Evolutionary conservation across 2,888 invertebrate genomes (phyloP).

Genomic region (Archips xylosteana): DNA sequence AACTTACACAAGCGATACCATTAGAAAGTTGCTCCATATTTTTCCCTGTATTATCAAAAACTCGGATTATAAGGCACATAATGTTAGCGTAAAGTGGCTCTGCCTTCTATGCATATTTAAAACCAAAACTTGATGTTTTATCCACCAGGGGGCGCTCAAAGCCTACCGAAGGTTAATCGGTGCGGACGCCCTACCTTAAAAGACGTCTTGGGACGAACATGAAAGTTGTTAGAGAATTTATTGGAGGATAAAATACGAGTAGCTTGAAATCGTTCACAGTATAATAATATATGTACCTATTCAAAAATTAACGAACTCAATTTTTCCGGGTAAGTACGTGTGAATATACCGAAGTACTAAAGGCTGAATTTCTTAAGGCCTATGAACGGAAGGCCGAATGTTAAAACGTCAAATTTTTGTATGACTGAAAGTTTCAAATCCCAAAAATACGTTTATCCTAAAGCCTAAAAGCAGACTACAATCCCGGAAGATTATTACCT

Average conservation of each 20-base stretch:
- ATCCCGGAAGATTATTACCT: no score
- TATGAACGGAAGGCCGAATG: no score
- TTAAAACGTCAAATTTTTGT: no score
- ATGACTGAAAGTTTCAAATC: no score
- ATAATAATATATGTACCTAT: no score
- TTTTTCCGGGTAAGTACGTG: no score
- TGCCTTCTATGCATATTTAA: conserved; percentile 37
- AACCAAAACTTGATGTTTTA: conserved; percentile 34
- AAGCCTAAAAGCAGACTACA: no score
- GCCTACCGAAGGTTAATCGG: conserved; percentile 36
- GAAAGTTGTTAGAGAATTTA: conserved; percentile 1
- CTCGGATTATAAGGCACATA: conserved; percentile 22
- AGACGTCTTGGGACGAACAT: conserved; percentile 16
- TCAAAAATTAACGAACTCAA: no score
- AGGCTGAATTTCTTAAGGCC: no score
- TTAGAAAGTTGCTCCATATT: conserved; percentile 15
- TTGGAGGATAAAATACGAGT: not conserved
- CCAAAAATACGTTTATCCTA: no score
- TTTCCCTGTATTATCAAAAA: conserved; percentile 25
- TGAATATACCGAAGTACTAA: no score
- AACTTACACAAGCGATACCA: conserved; percentile 7
- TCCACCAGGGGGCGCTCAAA: conserved; percentile 15
- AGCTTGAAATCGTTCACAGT: not conserved
- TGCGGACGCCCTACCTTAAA: conserved; percentile 21
- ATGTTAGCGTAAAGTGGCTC: conserved; percentile 32